Conservation (phyloP, 2,888 invertebrate genomes). For the Craniophora ligustri region DNA sequence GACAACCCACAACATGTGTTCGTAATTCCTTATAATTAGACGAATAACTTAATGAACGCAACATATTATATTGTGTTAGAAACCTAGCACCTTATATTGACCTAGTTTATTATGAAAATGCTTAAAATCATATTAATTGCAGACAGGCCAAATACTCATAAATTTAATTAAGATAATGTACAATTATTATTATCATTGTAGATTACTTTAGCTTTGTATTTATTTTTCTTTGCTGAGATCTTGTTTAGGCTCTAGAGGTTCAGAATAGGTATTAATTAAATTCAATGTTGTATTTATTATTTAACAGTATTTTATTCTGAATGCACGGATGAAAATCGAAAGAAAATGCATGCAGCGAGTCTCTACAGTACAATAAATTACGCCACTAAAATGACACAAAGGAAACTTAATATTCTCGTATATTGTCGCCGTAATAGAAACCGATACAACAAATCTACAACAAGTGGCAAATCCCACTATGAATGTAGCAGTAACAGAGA, state of each 20-base stretch:
- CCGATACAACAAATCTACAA: constrained; percentile 58
- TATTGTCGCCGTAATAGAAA: constrained; percentile 41
- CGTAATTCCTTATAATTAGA: constrained; percentile 8
- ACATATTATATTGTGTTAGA: constrained; percentile 4
- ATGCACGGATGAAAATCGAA: neutral
- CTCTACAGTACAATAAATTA: constrained; percentile 9
- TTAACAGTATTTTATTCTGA: no score
- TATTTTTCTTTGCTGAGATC: no score
- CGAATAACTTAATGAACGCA: constrained; percentile 1
- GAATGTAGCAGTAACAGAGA: constrained; percentile 57
- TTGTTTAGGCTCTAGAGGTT: no score
- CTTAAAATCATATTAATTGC: no score
- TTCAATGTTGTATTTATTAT: no score
- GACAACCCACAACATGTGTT: neutral
- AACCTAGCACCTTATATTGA: constrained; percentile 1
- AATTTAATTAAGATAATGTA: no score
- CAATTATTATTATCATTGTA: no score
- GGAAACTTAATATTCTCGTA: constrained; percentile 27
- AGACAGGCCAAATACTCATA: no score
- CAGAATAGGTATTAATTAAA: no score
- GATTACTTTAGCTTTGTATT: no score
- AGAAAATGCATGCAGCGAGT: neutral
- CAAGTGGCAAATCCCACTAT: constrained; percentile 69
- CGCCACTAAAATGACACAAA: constrained; percentile 25
- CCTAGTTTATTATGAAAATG: neutral